These are phyloP conservation scores for Todiramphus chloris DNA, from an alignment of 2,113 vertebrate genomes.

Conservation along the genomic window DNA sequence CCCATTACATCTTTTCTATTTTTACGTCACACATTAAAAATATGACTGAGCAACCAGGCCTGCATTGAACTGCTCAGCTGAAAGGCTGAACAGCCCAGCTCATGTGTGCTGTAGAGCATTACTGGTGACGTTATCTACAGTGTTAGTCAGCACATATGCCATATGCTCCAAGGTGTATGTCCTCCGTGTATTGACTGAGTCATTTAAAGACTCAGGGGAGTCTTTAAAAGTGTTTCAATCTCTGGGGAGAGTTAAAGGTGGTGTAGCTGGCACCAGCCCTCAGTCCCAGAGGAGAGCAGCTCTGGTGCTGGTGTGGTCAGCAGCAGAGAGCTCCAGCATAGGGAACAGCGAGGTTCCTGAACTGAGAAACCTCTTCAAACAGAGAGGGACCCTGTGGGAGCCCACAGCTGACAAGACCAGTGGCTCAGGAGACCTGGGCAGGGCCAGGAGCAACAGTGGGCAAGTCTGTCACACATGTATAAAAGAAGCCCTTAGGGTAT, in stretches of 20 bases:
- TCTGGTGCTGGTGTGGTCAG: not conserved
- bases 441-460: not conserved
- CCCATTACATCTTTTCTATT: not conserved
- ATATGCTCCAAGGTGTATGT: not conserved
- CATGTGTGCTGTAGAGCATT: fast-evolving
- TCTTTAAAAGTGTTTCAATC: not conserved
- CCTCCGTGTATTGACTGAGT: not conserved
- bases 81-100: not conserved
- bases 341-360: not conserved
- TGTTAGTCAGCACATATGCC: not conserved
- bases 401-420: not conserved
- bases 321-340: not conserved
- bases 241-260: not conserved
- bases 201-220: not conserved
- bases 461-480: not conserved
- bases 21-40: not conserved
- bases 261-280: not conserved
- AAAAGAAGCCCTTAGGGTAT: not conserved
- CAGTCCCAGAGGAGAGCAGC: not conserved
- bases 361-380: not conserved
- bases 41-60: not conserved
- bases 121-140: not conserved
- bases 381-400: not conserved
- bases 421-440: not conserved
- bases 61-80: not conserved